Evolutionary conservation across 2,888 invertebrate genomes (phyloP).

Genomic region (Nomada ruficornis): DNA sequence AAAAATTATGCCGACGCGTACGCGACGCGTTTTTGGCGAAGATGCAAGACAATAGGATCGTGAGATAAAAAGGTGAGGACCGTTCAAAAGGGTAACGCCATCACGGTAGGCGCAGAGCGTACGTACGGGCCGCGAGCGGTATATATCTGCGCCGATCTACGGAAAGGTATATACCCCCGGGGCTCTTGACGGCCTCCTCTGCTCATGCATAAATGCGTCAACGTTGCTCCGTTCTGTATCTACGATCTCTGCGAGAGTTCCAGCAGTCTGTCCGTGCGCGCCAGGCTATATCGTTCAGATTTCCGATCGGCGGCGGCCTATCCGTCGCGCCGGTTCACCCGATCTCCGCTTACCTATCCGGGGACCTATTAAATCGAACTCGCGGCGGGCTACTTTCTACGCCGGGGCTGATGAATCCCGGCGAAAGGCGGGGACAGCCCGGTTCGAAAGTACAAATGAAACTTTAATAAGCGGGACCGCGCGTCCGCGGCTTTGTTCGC

Average conservation of each 20-base stretch:
- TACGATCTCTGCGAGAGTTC: slow-evolving; percentile 58
- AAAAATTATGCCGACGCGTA: slow-evolving; percentile 74
- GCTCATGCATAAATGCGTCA: slow-evolving; percentile 75
- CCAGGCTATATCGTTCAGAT: slow-evolving; percentile 52
- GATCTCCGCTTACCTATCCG: not conserved
- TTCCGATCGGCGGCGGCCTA: slow-evolving; percentile 53
- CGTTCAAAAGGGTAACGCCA: slow-evolving; percentile 75
- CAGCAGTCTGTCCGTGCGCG: slow-evolving; percentile 40
- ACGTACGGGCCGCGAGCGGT: slow-evolving; percentile 41
- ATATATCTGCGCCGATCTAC: slow-evolving; percentile 71
- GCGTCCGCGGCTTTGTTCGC: slow-evolving; percentile 33
- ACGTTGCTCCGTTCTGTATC: slow-evolving; percentile 66
- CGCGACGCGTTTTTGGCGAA: slow-evolving; percentile 72
- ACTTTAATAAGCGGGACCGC: slow-evolving; percentile 35
- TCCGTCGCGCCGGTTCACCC: slow-evolving; percentile 13
- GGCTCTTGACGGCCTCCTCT: slow-evolving; percentile 62
- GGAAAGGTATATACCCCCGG: slow-evolving; percentile 60
- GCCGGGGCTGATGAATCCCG: not conserved
- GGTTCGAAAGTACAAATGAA: slow-evolving; percentile 48
- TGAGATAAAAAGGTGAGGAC: slow-evolving; percentile 73
- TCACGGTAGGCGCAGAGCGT: slow-evolving; percentile 50
- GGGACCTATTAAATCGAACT: slow-evolving; percentile 44
- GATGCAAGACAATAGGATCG: slow-evolving; percentile 72
- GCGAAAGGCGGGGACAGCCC: slow-evolving; percentile 10
- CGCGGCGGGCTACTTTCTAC: slow-evolving; percentile 41